Percentiles rank a stretch among this genome's conserved stretches.
These are phyloP conservation scores for Mustela nigripes DNA, from an alignment of 2,113 vertebrate genomes.

Conservation along the genomic window DNA sequence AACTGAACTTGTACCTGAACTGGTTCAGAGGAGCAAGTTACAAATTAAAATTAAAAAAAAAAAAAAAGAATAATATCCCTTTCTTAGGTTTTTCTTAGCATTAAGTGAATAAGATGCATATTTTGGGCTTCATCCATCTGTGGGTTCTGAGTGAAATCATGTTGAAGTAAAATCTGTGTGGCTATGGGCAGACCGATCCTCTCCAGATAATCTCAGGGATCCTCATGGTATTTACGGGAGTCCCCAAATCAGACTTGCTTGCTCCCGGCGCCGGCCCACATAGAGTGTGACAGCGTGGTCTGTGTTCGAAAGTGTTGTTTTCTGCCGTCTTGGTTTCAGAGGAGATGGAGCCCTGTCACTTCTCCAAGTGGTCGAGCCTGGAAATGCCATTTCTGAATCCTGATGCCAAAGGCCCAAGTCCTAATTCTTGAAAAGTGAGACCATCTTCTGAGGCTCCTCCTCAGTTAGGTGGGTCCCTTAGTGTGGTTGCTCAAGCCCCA, in stretches of 20 bases:
- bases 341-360: neutral
- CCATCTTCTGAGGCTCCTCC: neutral
- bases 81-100: neutral
- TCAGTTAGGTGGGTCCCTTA: neutral
- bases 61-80: neutral
- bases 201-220: neutral
- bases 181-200: neutral
- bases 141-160: neutral
- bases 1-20: neutral
- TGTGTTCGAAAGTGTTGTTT: neutral
- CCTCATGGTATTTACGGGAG: rapidly evolving
- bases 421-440: neutral
- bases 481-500: neutral
- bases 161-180: neutral
- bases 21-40: neutral
- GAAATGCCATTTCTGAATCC: neutral
- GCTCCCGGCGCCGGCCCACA: neutral
- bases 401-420: neutral
- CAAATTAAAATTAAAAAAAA: neutral
- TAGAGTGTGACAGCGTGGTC: neutral
- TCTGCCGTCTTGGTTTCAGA: neutral
- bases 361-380: neutral
- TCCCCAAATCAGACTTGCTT: neutral
- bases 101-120: neutral
- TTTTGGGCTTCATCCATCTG: neutral